Evolutionary conservation across 2,797 vertebrate species (phyloP).

Genomic region (Scarus forsteni): DNA sequence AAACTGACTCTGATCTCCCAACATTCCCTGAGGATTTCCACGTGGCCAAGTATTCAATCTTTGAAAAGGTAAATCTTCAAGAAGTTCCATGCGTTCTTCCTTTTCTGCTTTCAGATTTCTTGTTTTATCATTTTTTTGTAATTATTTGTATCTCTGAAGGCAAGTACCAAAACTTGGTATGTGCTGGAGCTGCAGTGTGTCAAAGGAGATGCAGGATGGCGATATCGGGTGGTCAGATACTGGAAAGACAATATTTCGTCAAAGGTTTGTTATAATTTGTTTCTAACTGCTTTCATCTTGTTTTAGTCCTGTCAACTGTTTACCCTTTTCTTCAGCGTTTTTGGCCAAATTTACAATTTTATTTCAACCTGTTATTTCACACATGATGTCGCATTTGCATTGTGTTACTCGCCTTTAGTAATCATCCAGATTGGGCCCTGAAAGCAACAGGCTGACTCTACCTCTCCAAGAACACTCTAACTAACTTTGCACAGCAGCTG

Average conservation of each 20-base stretch:
- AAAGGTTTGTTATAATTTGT: slow-evolving; percentile 52
- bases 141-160: slow-evolving; percentile 33
- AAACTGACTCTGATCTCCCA: slow-evolving; percentile 65
- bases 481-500: too few species aligned
- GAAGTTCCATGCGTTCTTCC: neutral
- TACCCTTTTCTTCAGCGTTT: too few species aligned
- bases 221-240: slow-evolving; percentile 78
- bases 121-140: neutral
- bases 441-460: too few species aligned
- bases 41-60: slow-evolving; percentile 87
- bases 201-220: slow-evolving; percentile 39
- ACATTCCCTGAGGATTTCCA: slow-evolving; percentile 82
- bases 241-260: slow-evolving; percentile 32
- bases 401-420: too few species aligned
- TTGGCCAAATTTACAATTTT: too few species aligned
- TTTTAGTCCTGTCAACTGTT: too few species aligned
- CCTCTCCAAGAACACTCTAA: too few species aligned
- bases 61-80: slow-evolving; percentile 82
- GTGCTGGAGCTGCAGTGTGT: slow-evolving; percentile 87
- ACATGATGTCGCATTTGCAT: too few species aligned
- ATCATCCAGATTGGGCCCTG: too few species aligned
- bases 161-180: slow-evolving; percentile 50
- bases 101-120: neutral
- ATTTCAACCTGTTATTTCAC: too few species aligned
- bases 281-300: too few species aligned